Percentiles rank a stretch among this genome's conserved stretches.
phyloP scores from a whole-genome alignment of 2,113 vertebrate species.

The Chlorocebus sabaeus region DNA sequence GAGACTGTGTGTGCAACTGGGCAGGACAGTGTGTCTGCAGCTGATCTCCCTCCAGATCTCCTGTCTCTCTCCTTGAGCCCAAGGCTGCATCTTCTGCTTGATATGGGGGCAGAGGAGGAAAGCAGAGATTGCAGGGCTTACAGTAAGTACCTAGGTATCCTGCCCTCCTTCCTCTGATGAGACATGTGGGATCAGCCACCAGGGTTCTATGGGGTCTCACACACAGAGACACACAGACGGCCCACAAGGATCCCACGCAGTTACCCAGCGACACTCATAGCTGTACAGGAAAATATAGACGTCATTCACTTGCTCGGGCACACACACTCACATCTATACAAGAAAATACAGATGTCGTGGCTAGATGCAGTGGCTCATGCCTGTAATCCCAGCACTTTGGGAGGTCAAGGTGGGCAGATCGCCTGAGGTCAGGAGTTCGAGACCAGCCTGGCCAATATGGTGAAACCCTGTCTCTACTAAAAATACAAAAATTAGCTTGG shows the following conservation, averaged over 20 bases:
- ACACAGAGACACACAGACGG: background rate
- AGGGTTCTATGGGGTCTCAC: background rate
- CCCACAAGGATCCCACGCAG: rapidly evolving
- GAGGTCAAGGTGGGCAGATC: no score
- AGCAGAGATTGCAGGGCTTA: background rate
- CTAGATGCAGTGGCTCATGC: no score
- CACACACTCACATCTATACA: no score
- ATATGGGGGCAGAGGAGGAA: background rate
- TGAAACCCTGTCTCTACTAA: no score
- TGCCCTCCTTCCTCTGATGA: background rate
- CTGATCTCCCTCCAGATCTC: background rate
- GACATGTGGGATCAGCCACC: background rate
- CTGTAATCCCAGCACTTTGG: no score
- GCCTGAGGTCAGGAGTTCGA: no score
- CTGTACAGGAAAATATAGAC: background rate
- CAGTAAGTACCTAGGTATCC: no score
- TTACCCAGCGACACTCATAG: background rate
- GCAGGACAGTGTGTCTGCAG: background rate
- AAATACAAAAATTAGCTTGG: no score
- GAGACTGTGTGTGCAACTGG: background rate
- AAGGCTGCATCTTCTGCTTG: background rate
- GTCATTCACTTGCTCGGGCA: background rate
- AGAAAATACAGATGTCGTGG: background rate
- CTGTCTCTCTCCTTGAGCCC: background rate
- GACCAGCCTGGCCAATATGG: no score